Evolutionary conservation across 2,113 vertebrate genomes (phyloP).

Genomic region (Amblyopsis rosae): DNA sequence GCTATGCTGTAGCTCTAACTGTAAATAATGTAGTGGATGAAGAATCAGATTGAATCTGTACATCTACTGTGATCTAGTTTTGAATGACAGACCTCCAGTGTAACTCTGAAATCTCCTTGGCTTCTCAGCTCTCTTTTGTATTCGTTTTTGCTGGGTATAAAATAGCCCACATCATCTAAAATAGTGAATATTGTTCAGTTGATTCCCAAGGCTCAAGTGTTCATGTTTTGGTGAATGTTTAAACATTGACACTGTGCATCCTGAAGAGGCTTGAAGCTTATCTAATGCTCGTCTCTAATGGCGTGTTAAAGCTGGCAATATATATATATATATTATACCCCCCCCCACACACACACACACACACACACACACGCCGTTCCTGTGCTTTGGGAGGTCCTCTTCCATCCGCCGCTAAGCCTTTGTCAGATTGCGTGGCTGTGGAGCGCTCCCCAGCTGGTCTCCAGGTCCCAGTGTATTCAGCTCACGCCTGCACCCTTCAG

Average conservation of each 20-base stretch:
- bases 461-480: constrained; percentile 69
- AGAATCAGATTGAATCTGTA: not conserved
- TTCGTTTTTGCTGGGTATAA: not conserved
- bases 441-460: constrained; percentile 53
- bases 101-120: no score
- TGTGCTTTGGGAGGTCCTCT: constrained; percentile 46
- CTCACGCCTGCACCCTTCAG: constrained; percentile 66
- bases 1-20: no score
- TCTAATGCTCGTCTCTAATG: constrained; percentile 49
- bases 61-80: not conserved
- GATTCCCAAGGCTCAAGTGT: not conserved
- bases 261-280: constrained; percentile 46
- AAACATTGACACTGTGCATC: constrained; percentile 41
- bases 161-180: not conserved
- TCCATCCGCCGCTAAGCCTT: constrained; percentile 67
- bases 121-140: no score
- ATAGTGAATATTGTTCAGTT: not conserved
- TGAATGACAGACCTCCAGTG: no score
- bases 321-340: no score
- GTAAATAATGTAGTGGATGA: no score
- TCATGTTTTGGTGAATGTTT: constrained; percentile 15
- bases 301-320: constrained; percentile 28
- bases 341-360: not conserved
- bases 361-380: not conserved
- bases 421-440: constrained; percentile 66